Percentiles rank a stretch among this genome's conserved stretches.
phyloP scores from a whole-genome alignment of 2,797 vertebrate genomes.

The Microctenopoma steveboyesi region DNA sequence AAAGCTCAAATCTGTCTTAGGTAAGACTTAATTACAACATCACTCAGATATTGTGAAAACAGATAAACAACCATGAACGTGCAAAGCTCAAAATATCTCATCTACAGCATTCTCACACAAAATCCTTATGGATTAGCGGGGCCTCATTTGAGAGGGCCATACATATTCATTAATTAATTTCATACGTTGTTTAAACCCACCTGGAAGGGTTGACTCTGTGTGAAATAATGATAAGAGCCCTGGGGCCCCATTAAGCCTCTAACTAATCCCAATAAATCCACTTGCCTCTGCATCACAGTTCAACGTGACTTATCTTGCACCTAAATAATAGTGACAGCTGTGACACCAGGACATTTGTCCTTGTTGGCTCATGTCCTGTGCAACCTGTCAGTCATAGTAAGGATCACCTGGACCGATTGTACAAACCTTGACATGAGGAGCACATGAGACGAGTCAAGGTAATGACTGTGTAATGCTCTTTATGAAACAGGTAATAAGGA shows the following conservation, averaged over 20 bases:
- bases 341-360: constrained; percentile 40
- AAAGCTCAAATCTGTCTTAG: constrained; percentile 32
- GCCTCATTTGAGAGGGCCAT: constrained; percentile 47
- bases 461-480: not conserved
- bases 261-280: constrained; percentile 67
- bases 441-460: constrained; percentile 4
- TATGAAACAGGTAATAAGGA: constrained; percentile 24
- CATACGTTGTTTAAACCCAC: constrained; percentile 68
- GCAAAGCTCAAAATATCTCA: constrained; percentile 43
- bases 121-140: constrained; percentile 50
- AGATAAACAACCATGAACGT: constrained; percentile 51
- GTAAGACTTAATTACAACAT: constrained; percentile 49
- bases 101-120: constrained; percentile 38
- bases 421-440: constrained; percentile 17
- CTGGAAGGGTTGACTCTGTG: constrained; percentile 51
- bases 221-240: constrained; percentile 65
- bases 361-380: constrained; percentile 35
- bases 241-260: constrained; percentile 62
- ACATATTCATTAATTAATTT: constrained; percentile 66
- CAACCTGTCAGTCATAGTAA: constrained; percentile 41
- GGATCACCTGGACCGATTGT: constrained; percentile 43
- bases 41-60: constrained; percentile 41
- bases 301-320: constrained; percentile 37
- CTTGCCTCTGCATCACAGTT: constrained; percentile 23
- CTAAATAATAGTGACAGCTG: constrained; percentile 54